These are phyloP conservation scores for Lytechinus pictus DNA, from an alignment of 35 echinoderm and acorn worm genomes.

Conservation along the genomic window DNA sequence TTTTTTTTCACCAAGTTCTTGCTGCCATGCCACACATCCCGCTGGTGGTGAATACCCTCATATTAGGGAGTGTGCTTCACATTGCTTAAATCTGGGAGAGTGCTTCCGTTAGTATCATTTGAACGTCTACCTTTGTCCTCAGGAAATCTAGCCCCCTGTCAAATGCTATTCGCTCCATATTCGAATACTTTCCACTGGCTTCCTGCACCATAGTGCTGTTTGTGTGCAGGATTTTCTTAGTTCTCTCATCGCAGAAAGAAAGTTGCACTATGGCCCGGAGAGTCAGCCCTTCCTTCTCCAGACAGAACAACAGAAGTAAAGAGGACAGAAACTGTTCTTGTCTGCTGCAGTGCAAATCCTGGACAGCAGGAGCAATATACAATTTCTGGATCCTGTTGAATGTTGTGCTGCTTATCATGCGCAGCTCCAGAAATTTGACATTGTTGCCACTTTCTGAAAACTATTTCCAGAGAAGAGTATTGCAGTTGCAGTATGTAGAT, in stretches of 20 bases:
- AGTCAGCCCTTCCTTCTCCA: background rate
- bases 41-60: background rate
- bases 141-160: background rate
- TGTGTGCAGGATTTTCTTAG: background rate
- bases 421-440: background rate
- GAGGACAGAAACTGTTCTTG: background rate
- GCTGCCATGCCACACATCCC: conserved; percentile 64
- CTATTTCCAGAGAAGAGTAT: background rate
- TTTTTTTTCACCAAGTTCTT: conserved; percentile 47
- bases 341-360: background rate
- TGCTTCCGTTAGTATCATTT: background rate
- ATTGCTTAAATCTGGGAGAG: background rate
- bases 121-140: background rate
- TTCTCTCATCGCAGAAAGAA: background rate
- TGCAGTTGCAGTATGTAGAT: too few species aligned
- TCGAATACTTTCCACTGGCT: background rate
- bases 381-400: background rate
- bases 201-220: background rate
- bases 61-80: background rate
- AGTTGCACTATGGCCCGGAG: background rate
- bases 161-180: background rate
- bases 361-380: background rate
- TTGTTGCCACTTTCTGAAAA: background rate
- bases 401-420: background rate
- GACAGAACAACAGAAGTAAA: background rate